These are phyloP conservation scores for Neodiprion lecontei DNA, from an alignment of 1,140 invertebrate species.

Conservation along the genomic window DNA sequence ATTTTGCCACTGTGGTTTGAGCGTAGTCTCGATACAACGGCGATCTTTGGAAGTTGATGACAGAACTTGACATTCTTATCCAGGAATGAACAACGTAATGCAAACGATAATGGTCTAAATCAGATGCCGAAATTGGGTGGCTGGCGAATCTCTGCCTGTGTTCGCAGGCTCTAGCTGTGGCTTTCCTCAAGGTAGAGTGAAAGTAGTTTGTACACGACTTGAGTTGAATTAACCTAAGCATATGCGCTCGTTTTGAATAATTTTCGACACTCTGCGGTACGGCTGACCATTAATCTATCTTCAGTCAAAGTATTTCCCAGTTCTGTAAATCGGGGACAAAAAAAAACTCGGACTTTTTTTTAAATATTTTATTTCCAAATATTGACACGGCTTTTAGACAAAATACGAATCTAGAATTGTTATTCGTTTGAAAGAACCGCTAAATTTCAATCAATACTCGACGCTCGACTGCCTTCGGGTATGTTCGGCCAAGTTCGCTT, in stretches of 20 bases:
- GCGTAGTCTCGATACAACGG: background rate
- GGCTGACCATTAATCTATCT: too few relatives aligned
- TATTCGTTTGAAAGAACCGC: background rate
- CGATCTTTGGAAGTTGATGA: background rate
- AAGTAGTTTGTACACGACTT: background rate
- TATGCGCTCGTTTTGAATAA: too few relatives aligned
- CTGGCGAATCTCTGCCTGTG: background rate
- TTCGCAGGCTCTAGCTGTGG: too few relatives aligned
- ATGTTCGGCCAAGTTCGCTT: background rate
- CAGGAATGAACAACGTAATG: background rate
- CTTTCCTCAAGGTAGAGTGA: background rate
- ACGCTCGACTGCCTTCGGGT: background rate
- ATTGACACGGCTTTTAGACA: too few relatives aligned
- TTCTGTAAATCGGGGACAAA: too few relatives aligned
- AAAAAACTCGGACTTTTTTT: too few relatives aligned
- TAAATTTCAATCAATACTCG: slow-evolving; percentile 1
- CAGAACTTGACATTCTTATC: background rate
- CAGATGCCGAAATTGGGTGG: background rate
- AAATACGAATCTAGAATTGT: too few relatives aligned
- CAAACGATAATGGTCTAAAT: background rate
- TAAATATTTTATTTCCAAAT: too few relatives aligned
- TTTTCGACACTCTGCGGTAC: too few relatives aligned
- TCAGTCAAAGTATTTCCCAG: too few relatives aligned
- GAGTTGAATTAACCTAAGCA: too few relatives aligned
- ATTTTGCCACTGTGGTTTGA: slow-evolving; percentile 26